Evolutionary conservation across 2,113 vertebrate species (phyloP), one percentile per base, ranked within the genome.

Genomic region (Tragelaphus scriptus): DNA sequence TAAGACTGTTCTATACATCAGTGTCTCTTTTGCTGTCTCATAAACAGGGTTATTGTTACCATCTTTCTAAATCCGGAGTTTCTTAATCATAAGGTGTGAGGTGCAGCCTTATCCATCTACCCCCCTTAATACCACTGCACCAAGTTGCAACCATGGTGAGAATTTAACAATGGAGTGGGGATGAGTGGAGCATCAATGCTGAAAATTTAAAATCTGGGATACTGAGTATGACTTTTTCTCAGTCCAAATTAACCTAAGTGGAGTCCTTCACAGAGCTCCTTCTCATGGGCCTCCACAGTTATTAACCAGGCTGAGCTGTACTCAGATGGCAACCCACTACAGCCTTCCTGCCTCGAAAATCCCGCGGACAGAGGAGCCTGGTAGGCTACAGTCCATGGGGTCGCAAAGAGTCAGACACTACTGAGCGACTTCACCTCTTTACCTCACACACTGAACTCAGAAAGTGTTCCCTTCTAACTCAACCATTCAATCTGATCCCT

Each of bases 161-260:
- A 80, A 23, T 79, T 94, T 80, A 56, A 51, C 65, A 59, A 3
- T 68, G 44, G 55, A 93, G 36, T 10, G 8, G 65, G 6, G 4
- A 11, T 93, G 47, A 58, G 49, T 16, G 30, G 30, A 79, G 1
- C 65, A 2, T 36, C 56, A 26, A 32, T 40, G n/a, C 40, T 79
- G 30, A 81, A 26, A 56, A 11, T 49, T 56, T 36, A 30, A 93
- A 89, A 61, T 63, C 36, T 77, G 16, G 47, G 14, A 28, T 17
- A 63, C 13, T 61, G 55, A 61, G 47, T 61, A 49, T 49, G 36
- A 85, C 85, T 89, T 94, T 94, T 80, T 53, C 71, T 94, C 32
- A 90, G 71, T 26, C 51, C 81, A 80, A 32, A 19, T 40, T 44
- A 90, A 90, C 21, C 32, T 23, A 87, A 80, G 58, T 28, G 32